phyloP scores from a whole-genome alignment of 2,888 invertebrate species.

The Lordiphosa fenestrarum region DNA sequence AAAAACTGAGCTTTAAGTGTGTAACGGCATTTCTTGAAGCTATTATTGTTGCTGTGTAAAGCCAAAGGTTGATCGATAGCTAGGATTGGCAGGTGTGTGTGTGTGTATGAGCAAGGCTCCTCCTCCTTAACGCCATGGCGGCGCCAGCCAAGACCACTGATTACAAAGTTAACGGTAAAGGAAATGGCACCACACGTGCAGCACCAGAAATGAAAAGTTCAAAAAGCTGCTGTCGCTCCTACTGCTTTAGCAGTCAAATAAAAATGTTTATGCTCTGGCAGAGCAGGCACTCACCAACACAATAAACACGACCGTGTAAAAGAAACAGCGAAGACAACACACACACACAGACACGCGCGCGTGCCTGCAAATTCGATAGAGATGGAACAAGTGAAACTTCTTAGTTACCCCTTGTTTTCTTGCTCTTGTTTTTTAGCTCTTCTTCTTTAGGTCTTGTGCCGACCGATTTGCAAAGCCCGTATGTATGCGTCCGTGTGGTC shows the following conservation, averaged over 20 bases:
- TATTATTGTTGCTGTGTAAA: slow-evolving; percentile 1
- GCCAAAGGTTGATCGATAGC: too few species aligned
- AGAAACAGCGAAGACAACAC: slow-evolving; percentile 24
- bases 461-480: too few species aligned
- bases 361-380: too few species aligned
- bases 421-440: too few species aligned
- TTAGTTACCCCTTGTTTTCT: too few species aligned
- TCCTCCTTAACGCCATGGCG: background rate
- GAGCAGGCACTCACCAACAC: slow-evolving; percentile 7
- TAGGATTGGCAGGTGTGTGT: background rate
- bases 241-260: background rate
- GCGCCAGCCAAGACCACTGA: slow-evolving; percentile 5
- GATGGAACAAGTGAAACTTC: too few species aligned
- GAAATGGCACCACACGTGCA: slow-evolving; percentile 19
- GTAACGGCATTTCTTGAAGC: slow-evolving; percentile 29
- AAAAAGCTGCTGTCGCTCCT: slow-evolving; percentile 2
- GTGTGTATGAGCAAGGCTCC: too few species aligned
- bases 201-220: slow-evolving; percentile 2
- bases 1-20: slow-evolving; percentile 20
- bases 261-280: slow-evolving; percentile 5
- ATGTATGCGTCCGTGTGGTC: too few species aligned
- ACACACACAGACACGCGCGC: slow-evolving; percentile 18
- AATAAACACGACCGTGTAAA: slow-evolving; percentile 43
- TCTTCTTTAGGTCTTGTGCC: too few species aligned
- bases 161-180: slow-evolving; percentile 25